These are phyloP conservation scores for Drosophila testacea DNA, from an alignment of 2,888 invertebrate genomes.

Conservation along the genomic window DNA sequence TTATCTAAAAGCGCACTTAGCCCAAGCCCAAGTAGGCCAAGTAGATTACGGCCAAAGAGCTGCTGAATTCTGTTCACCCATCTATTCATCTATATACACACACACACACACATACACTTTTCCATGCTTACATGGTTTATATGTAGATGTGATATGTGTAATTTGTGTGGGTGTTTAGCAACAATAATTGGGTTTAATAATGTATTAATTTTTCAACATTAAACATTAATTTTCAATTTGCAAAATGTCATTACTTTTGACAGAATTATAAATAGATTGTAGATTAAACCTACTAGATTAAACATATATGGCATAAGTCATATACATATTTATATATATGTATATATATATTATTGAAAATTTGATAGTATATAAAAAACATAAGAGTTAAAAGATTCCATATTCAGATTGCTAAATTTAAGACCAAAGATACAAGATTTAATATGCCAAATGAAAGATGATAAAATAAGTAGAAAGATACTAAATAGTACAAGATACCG, in stretches of 20 bases:
- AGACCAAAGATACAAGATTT: background rate
- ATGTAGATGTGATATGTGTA: slow-evolving; percentile 2
- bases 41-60: slow-evolving; percentile 72
- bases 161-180: slow-evolving; percentile 17
- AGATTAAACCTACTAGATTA: too few species aligned
- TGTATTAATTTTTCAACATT: slow-evolving; percentile 18
- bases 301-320: too few species aligned
- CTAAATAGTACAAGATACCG: background rate
- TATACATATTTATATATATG: too few species aligned
- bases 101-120: slow-evolving; percentile 1
- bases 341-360: too few species aligned
- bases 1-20: slow-evolving; percentile 81
- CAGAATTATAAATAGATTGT: background rate
- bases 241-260: background rate
- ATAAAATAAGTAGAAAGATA: too few species aligned
- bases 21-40: slow-evolving; percentile 79
- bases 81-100: background rate
- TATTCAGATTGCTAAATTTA: background rate
- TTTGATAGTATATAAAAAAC: too few species aligned
- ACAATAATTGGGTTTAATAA: slow-evolving; percentile 39
- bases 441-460: too few species aligned
- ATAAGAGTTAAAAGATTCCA: background rate
- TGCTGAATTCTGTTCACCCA: slow-evolving; percentile 44
- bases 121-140: background rate
- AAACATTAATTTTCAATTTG: slow-evolving; percentile 20